Base-by-base conservation (phyloP, 2,797 vertebrate genomes). In the Cynopterus sphinx region DNA sequence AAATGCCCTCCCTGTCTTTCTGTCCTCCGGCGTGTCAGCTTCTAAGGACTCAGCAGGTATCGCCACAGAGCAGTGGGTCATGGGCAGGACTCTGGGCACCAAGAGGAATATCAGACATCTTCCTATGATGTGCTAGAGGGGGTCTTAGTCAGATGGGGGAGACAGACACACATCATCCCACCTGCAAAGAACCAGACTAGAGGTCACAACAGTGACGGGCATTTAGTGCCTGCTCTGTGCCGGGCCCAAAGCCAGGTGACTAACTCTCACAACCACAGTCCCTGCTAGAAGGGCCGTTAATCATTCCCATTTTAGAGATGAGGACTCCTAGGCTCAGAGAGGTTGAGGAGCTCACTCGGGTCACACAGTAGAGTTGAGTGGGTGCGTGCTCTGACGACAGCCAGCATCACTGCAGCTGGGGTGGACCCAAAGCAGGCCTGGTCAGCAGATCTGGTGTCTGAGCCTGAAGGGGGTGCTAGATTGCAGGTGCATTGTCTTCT, bases 61-160 rank as follows among this genome's bases (percentile, higher is more conserved):
- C n/a, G 26, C 17, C 65, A 19, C 1, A 3, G 59, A 68, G 24
- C 1, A 0, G 13, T 33, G 21, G 36, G 74, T 19, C 0, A 0
- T 19, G n/a, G 16, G 70, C 21, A 36, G 68, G 77, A 41, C 51
- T 85, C 43, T 75, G 70, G 26, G 28, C 61, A 13, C 13, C 10
- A 24, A 63, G 36, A 90, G 55, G 36, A 81, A 70, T 19, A 28
- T 65, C 4, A 0, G 16, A n/a, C 39, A 21, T 1, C 1, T 31
- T 74, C 68, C 41, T n/a, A n/a, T n/a, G n/a, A n/a, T 55, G 4
- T 10, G n/a, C 21, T 81, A 5, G 0, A 59, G 15, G 5, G 39
- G 57, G 46, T 63, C 36, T 31, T 3, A 1, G 33, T 57, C 79
- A 79, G 31, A n/a, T 43, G 12, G n/a, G 8, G 2, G 73, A 73